Evolutionary conservation across 2,797 vertebrate genomes (phyloP), one percentile per base, ranked within the genome.

Genomic region (Onychomys arenicola): DNA sequence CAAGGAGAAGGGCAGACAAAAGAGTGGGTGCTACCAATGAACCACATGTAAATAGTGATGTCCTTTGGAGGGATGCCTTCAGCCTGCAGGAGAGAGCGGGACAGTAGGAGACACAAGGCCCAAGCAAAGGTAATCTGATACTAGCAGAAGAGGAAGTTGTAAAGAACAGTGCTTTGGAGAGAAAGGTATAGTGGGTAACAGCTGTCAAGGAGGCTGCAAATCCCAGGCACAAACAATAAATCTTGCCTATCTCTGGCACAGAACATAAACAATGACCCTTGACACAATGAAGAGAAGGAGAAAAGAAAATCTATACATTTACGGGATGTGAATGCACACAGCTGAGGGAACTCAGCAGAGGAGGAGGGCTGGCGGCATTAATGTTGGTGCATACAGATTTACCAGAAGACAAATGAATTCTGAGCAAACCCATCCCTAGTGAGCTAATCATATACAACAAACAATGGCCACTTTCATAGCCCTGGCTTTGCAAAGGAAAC

Each of bases 331-430:
- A 93, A 75, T 63, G 2, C 80, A 85, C 91, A 88, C 7, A 77
- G 17, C 4, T 8, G 46, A 93, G 86, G 76, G 43, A 84, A 77
- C 84, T 90, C 23, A 2, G 21, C 11, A 29, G 89, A 32, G 37
- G 73, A 43, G 19, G 63, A 77, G 40, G 46, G 59, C 37, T 16
- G 40, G 75, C 0, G 17, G 63, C 32, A 40, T 87, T 89, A 27
- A 67, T 4, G 17, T 65, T 9, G 37, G 57, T 83, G 55, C 76
- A 73, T 93, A 89, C 4, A 67, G 84, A 67, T 81, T 90, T 93
- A 87, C 69, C 92, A 83, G 82, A 96, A 96, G 89, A 90, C 32
- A 95, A 93, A 87, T 19, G 1, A 69, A 32, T 83, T 61, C 59
- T 12, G 40, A 88, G 75, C 46, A 96, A 27, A 27, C 17, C 65